Base-by-base conservation (phyloP, 2,888 invertebrate species). In the Eupithecia centaureata region DNA sequence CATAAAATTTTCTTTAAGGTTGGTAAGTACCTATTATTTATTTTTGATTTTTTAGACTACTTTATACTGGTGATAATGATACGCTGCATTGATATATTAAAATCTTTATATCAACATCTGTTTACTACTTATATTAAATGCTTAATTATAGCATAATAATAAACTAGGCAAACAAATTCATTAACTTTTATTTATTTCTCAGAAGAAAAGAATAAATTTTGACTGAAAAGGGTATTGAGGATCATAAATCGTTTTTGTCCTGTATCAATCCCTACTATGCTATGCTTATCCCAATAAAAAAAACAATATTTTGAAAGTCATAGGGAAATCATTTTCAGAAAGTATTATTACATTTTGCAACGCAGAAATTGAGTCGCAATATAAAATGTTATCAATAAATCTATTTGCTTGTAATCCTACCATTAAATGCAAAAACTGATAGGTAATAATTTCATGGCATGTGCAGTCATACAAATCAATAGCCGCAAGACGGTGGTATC, bases 391-490 rank as follows among this genome's bases (percentile, higher is more conserved):
- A 58, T 47, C 27, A 30, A 68, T 68, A 59, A 65, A 68, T 65
- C 51, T 64, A 18, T 51, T 30, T 25, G 33, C 51, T 42, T 58
- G 66, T 58, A 68, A 70, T 67, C 27, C 47, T 30, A 58, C 47
- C 22, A 47, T 61, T 47, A 64, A 67, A 62, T 66, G 52, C 60
- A 58, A 52, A 56, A 67, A 65, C 58, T 59, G 63, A 64, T 65
- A 68, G 68, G 61, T 59, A 67, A 72, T 69, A 68, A 68, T 67
- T 71, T 65, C 57, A 63, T 63, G 63, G 65, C 65, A 67, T 71
- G 73, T 71, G 70, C 74, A 70, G 67, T 64, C 67, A 73, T 72
- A 70, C 74, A 73, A 75, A 75, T 73, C 70, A 70, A 71, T 57
- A 64, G 51, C 33, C 51, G 62, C 59, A 60, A 63, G 58, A 64